A percentile compares a stretch with the other conserved stretches of the same genome.
These are phyloP conservation scores for Phycodurus eques DNA, from an alignment of 2,113 vertebrate species.

Conservation along the genomic window DNA sequence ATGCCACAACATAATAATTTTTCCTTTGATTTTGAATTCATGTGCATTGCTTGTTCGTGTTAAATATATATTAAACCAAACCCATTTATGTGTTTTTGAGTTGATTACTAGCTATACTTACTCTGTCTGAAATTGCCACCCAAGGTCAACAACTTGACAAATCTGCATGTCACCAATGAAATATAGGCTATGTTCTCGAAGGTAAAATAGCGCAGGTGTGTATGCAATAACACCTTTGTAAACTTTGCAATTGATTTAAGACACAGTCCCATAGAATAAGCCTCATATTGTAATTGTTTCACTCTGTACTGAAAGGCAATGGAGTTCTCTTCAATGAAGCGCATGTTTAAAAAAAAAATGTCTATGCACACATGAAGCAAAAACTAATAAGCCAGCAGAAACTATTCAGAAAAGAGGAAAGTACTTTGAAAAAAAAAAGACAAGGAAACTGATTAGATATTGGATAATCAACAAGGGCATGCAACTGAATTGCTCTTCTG, in stretches of 20 bases:
- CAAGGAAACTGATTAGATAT: no score
- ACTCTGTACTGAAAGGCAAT: not conserved
- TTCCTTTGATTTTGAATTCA: conserved; percentile 2
- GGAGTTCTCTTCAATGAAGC: not conserved
- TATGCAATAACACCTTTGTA: conserved; percentile 18
- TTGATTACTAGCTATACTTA: not conserved
- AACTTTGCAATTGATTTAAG: not conserved
- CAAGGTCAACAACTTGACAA: not conserved
- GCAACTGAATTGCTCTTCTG: no score
- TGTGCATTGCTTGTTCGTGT: not conserved
- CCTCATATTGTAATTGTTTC: not conserved
- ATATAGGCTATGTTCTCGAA: conserved; percentile 1
- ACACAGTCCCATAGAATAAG: not conserved
- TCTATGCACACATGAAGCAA: not conserved
- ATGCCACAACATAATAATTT: conserved; percentile 29
- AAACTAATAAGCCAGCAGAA: not conserved
- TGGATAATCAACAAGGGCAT: no score
- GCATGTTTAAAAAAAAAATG: not conserved
- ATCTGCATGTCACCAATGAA: not conserved
- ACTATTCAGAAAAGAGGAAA: no score
- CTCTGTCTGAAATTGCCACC: not conserved
- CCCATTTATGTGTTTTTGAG: not conserved
- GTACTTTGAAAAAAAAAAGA: no score
- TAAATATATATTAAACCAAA: not conserved
- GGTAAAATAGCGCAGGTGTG: conserved; percentile 6